Evolutionary conservation across 2,888 invertebrate species (phyloP).

Genomic region (Tanypteryx hageni): DNA sequence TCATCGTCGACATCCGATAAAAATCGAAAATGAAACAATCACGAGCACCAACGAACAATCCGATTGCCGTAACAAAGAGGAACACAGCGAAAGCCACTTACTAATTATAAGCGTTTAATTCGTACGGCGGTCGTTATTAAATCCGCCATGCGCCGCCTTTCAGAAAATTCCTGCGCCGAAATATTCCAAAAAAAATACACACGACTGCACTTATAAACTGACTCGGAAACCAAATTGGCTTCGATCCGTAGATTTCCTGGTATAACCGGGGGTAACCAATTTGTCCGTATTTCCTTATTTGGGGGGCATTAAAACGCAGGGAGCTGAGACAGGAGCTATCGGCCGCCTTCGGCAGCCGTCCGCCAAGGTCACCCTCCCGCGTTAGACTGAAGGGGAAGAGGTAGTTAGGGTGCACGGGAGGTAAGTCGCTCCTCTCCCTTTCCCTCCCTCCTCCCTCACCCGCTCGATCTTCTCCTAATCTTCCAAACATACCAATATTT

Average conservation of each 20-base stretch:
- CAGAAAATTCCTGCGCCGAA: too few relatives aligned
- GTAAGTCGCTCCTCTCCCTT: neutral
- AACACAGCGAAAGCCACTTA: too few relatives aligned
- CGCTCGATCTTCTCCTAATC: neutral
- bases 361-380: conserved; percentile 38
- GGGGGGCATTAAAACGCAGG: neutral
- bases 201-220: too few relatives aligned
- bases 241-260: neutral
- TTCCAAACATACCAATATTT: neutral
- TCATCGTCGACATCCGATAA: too few relatives aligned
- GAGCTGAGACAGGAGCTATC: conserved; percentile 49
- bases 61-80: too few relatives aligned
- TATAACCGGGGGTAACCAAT: neutral
- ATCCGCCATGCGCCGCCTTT: too few relatives aligned
- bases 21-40: too few relatives aligned
- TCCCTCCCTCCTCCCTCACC: neutral
- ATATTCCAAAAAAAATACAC: too few relatives aligned
- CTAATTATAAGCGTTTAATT: too few relatives aligned
- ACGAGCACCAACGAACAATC: too few relatives aligned
- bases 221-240: neutral
- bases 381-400: neutral
- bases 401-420: neutral
- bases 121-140: too few relatives aligned
- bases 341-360: conserved; percentile 56
- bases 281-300: neutral